Percentiles rank a stretch among this genome's conserved stretches.
Evolutionary conservation across 2,113 vertebrate species (phyloP).

Genomic region (Toxotes jaculatrix): DNA sequence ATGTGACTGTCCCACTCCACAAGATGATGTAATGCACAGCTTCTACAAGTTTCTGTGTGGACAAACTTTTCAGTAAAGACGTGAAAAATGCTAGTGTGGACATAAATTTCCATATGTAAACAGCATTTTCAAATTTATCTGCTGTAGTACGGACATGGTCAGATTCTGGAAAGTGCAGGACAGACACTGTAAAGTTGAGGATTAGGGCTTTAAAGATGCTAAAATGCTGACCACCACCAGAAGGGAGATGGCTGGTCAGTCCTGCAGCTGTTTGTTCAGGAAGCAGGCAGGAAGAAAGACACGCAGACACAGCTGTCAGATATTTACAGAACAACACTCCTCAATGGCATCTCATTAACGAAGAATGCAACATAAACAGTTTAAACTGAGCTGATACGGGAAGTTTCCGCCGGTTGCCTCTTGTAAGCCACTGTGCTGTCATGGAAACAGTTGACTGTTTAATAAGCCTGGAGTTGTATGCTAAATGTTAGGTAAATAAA

Average conservation of each 20-base stretch:
- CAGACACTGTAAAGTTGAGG: constrained; percentile 55
- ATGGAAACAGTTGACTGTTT: not conserved
- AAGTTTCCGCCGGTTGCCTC: not conserved
- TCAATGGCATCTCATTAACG: constrained; percentile 50
- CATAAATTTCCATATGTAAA: constrained; percentile 55
- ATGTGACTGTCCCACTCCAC: not conserved
- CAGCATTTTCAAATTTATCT: constrained; percentile 54
- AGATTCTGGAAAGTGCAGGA: constrained; percentile 47
- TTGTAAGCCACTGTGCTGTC: not conserved
- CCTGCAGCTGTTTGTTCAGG: constrained; percentile 64
- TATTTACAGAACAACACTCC: constrained; percentile 62
- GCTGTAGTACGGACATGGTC: constrained; percentile 45
- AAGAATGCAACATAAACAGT: constrained; percentile 49
- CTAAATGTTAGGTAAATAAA: not conserved
- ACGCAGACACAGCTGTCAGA: constrained; percentile 59
- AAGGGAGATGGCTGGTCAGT: constrained; percentile 41
- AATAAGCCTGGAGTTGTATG: not conserved
- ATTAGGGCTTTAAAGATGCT: constrained; percentile 70
- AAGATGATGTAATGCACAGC: constrained; percentile 29
- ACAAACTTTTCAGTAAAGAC: constrained; percentile 36
- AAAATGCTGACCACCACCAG: constrained; percentile 67
- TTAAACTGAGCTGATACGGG: constrained; percentile 17
- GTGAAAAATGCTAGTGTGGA: constrained; percentile 56
- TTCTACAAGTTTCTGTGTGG: constrained; percentile 38
- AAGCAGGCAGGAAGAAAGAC: constrained; percentile 43